phyloP scores from a whole-genome alignment of 2,797 vertebrate species.

The Microctenopoma stevenorrisi region DNA sequence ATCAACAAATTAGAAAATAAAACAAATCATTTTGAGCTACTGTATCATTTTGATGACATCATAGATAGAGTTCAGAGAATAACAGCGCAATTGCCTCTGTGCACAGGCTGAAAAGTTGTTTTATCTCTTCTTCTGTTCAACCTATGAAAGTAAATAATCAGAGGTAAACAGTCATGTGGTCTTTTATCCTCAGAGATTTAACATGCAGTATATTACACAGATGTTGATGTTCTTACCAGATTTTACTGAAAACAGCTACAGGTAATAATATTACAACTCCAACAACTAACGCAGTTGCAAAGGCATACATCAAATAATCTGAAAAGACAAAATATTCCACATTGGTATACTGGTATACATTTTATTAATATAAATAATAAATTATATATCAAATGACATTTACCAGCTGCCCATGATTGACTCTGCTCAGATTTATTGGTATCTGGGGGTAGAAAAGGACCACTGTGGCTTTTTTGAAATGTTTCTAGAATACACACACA shows the following conservation, averaged over 20 bases:
- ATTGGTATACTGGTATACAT: neutral
- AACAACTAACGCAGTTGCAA: conserved; percentile 79
- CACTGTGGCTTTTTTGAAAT: conserved; percentile 22
- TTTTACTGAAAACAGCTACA: conserved; percentile 81
- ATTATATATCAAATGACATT: neutral
- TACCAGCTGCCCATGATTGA: conserved; percentile 55
- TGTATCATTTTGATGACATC: neutral
- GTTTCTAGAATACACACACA: conserved; percentile 47
- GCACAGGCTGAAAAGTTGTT: conserved; percentile 49
- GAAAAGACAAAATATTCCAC: conserved; percentile 38
- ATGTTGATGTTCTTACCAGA: conserved; percentile 82
- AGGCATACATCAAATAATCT: conserved; percentile 80
- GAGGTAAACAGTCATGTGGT: neutral
- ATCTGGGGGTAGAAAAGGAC: conserved; percentile 35
- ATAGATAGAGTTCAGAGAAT: conserved; percentile 35
- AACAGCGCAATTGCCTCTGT: conserved; percentile 52
- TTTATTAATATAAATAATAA: neutral
- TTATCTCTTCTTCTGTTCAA: conserved; percentile 55
- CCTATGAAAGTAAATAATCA: conserved; percentile 55
- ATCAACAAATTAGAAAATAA: no score
- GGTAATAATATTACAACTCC: conserved; percentile 81
- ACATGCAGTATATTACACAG: neutral
- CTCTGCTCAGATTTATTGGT: conserved; percentile 19
- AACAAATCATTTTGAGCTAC: no score
- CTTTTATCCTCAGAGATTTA: neutral